Evolutionary conservation across 2,888 invertebrate genomes (phyloP).

Genomic region (Aphrophora alni): DNA sequence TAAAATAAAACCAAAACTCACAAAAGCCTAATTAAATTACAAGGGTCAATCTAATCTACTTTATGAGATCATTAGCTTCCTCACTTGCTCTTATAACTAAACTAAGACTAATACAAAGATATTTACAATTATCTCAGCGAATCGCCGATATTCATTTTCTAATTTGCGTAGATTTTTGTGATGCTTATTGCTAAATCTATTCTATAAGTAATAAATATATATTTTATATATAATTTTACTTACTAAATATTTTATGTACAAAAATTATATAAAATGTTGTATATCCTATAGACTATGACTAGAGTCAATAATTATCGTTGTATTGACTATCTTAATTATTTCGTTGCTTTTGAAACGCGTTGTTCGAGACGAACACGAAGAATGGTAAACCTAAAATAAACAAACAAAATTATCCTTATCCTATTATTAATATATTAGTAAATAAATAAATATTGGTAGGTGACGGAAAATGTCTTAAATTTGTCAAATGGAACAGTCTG

Average conservation of each 20-base stretch:
- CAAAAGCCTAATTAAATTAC: neutral
- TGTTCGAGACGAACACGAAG: slow-evolving; percentile 31
- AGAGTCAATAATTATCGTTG: slow-evolving; percentile 24
- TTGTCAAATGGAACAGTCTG: too few relatives aligned
- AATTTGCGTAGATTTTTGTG: neutral
- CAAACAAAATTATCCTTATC: too few relatives aligned
- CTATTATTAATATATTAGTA: too few relatives aligned
- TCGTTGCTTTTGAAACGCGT: slow-evolving; percentile 38
- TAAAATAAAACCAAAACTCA: neutral
- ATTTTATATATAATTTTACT: neutral
- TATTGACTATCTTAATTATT: slow-evolving; percentile 30
- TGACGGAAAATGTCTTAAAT: too few relatives aligned
- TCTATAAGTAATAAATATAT: too few relatives aligned
- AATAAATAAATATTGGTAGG: too few relatives aligned
- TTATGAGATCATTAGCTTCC: neutral
- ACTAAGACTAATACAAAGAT: neutral
- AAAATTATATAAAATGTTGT: neutral
- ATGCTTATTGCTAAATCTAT: neutral
- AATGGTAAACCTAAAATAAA: slow-evolving; percentile 7
- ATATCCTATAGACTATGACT: neutral
- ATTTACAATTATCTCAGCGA: neutral
- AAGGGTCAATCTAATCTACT: neutral
- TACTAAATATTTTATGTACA: neutral
- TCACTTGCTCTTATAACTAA: neutral
- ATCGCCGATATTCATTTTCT: neutral